These are phyloP conservation scores for Boleophthalmus pectinirostris DNA, from an alignment of 2,113 vertebrate genomes.

Conservation along the genomic window DNA sequence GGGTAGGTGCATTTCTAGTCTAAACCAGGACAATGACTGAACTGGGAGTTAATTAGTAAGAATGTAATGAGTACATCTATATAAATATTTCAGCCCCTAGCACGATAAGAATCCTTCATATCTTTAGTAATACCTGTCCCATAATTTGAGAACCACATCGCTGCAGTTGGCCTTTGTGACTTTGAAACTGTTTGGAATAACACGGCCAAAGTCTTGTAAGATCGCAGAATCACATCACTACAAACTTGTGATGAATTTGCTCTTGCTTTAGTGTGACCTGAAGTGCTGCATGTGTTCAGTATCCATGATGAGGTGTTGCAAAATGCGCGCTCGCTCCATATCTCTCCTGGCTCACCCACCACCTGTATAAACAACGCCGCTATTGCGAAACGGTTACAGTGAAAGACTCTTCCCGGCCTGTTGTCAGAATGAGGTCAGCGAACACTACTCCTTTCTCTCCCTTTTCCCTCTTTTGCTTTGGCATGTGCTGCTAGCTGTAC, in stretches of 20 bases:
- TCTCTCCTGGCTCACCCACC: slow-evolving; percentile 62
- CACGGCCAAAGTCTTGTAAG: slow-evolving; percentile 18
- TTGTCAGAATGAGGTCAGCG: slow-evolving; percentile 75
- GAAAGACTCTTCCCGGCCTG: slow-evolving; percentile 66
- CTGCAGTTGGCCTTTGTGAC: slow-evolving; percentile 29
- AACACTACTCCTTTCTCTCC: slow-evolving; percentile 58
- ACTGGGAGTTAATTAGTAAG: neutral
- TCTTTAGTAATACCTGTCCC: neutral
- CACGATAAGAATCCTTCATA: too few relatives aligned
- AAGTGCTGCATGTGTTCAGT: slow-evolving; percentile 61
- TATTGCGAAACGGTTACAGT: slow-evolving; percentile 70
- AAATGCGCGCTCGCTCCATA: slow-evolving; percentile 62
- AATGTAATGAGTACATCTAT: too few relatives aligned
- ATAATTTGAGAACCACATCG: neutral
- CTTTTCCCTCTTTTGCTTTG: slow-evolving; percentile 26
- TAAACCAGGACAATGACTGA: neutral
- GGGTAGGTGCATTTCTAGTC: neutral
- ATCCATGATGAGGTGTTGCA: slow-evolving; percentile 72
- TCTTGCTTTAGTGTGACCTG: slow-evolving; percentile 33
- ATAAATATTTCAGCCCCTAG: too few relatives aligned
- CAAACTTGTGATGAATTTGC: slow-evolving; percentile 15
- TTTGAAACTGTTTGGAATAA: slow-evolving; percentile 31
- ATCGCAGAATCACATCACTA: slow-evolving; percentile 34
- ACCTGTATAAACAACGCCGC: slow-evolving; percentile 75
- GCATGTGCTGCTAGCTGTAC: slow-evolving; percentile 22